phyloP scores from a whole-genome alignment of 2,888 invertebrate species.

The Ligdia adustata region DNA sequence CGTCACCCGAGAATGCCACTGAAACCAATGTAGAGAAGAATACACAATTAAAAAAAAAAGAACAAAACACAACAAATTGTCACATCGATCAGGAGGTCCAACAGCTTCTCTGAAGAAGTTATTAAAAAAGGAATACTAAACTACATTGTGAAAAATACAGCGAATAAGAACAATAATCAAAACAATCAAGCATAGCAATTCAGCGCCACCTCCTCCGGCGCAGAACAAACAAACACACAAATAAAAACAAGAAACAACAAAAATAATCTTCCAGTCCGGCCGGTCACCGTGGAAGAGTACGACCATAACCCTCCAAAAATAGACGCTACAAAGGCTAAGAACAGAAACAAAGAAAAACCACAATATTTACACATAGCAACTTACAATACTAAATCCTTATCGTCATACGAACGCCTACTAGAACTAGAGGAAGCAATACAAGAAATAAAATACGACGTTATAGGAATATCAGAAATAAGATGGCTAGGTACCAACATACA shows the following conservation, averaged over 20 bases:
- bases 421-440: constrained; percentile 19
- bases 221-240: not conserved
- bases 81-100: not conserved
- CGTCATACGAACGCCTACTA: constrained; percentile 14
- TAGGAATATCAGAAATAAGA: constrained; percentile 25
- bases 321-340: too few relatives aligned
- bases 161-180: not conserved
- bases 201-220: constrained; percentile 5
- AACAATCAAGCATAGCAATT: constrained; percentile 3
- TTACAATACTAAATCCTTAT: constrained; percentile 4
- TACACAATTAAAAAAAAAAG: constrained; percentile 6
- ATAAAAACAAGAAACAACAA: not conserved
- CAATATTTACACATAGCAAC: not conserved
- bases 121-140: constrained; percentile 9
- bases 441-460: constrained; percentile 26
- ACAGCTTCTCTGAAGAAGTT: constrained; percentile 8
- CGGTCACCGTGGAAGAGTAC: constrained; percentile 2
- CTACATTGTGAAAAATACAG: not conserved
- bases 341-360: not conserved
- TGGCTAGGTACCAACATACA: constrained; percentile 19
- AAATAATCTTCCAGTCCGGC: constrained; percentile 10
- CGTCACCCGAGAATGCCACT: constrained; percentile 1
- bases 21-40: not conserved
- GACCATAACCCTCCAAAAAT: constrained; percentile 15
- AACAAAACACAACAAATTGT: constrained; percentile 6